phyloP scores from a whole-genome alignment of 2,113 vertebrate species.

The Anseranas semipalmata region DNA sequence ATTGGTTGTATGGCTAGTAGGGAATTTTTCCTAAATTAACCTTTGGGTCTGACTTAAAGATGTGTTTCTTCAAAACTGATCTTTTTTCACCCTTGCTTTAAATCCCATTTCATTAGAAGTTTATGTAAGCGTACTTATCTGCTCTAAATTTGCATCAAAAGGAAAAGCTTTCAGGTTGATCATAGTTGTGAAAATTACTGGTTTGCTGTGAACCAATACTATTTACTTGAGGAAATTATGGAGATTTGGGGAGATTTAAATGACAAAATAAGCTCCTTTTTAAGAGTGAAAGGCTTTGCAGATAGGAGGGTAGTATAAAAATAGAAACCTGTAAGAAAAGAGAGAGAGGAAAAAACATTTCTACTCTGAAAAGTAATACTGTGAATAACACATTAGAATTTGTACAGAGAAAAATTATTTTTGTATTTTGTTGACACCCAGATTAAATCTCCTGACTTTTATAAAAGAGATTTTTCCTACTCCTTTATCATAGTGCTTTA shows the following conservation, averaged over 20 bases:
- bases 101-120: neutral
- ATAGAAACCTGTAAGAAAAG: neutral
- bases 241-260: neutral
- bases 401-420: neutral
- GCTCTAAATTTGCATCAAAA: neutral
- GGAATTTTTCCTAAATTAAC: neutral
- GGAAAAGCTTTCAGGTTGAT: neutral
- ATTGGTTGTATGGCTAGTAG: neutral
- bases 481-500: neutral
- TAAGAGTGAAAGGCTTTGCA: neutral
- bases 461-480: neutral
- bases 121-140: neutral
- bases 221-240: neutral
- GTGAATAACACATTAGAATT: neutral
- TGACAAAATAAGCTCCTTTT: constrained; percentile 3
- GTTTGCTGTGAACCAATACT: neutral
- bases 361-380: neutral
- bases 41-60: neutral
- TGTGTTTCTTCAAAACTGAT: neutral
- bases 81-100: neutral
- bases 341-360: neutral
- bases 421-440: neutral
- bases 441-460: neutral
- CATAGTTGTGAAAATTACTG: neutral
- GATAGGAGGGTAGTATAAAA: neutral